Percentiles rank a stretch among this genome's conserved stretches.
Conservation (phyloP, 2,888 invertebrate species). For the Drosophila meridionalis region DNA sequence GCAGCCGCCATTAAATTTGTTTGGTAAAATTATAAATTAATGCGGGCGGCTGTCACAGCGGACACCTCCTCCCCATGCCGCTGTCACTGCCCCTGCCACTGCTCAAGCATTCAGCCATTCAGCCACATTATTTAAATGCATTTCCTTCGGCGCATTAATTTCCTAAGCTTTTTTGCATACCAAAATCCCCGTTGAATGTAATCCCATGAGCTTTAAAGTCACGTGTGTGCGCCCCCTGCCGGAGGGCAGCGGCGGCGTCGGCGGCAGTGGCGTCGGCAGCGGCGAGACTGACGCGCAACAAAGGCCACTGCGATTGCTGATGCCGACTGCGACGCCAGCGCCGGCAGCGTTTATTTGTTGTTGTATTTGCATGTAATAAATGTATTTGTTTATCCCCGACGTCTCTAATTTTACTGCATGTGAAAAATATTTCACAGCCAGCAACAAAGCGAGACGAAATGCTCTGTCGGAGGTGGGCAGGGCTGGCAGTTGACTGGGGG, state of each 20-base stretch:
- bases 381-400: constrained; percentile 76
- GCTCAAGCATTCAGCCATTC: constrained; percentile 29
- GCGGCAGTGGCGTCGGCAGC: constrained; percentile 5
- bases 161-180: constrained; percentile 83
- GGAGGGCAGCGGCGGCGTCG: not conserved
- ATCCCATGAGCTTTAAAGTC: constrained; percentile 81
- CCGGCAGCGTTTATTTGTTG: constrained; percentile 47
- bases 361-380: constrained; percentile 77
- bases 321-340: constrained; percentile 21
- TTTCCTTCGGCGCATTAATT: constrained; percentile 83
- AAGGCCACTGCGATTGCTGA: constrained; percentile 48
- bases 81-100: constrained; percentile 3
- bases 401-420: constrained; percentile 74
- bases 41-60: constrained; percentile 67
- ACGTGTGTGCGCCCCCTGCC: constrained; percentile 63
- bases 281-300: constrained; percentile 57
- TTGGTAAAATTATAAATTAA: constrained; percentile 74
- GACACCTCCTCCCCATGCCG: constrained; percentile 59
- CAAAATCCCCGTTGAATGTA: constrained; percentile 74
- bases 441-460: constrained; percentile 31
- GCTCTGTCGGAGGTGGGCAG: not conserved
- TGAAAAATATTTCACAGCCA: constrained; percentile 60
- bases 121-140: constrained; percentile 80
- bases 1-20: constrained; percentile 68
- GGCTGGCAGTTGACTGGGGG: not conserved